A percentile compares a stretch with the other conserved stretches of the same genome.
phyloP scores from a whole-genome alignment of 2,113 vertebrate species.

The Clarias gariepinus region DNA sequence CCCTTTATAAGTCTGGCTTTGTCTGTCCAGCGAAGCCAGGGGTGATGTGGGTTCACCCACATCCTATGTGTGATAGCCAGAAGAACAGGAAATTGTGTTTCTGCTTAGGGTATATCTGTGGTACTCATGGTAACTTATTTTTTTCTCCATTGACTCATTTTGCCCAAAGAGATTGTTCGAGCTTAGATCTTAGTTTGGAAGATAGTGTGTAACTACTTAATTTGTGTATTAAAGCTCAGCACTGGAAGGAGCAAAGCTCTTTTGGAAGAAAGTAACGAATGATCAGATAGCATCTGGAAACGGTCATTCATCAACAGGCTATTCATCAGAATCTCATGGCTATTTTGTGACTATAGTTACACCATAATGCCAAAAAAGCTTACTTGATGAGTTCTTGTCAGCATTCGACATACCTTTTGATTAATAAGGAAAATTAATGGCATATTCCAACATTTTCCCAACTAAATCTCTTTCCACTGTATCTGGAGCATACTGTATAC shows the following conservation, averaged over 20 bases:
- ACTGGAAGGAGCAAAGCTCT: neutral
- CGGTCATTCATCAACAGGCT: neutral
- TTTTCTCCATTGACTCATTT: neutral
- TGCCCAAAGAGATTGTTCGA: too few species aligned
- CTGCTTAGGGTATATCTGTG: slow-evolving; percentile 30
- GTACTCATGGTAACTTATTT: neutral
- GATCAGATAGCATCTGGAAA: neutral
- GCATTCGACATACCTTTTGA: neutral
- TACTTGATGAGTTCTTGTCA: neutral
- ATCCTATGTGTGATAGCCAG: slow-evolving; percentile 18
- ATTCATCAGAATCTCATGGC: neutral
- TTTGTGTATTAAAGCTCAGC: neutral
- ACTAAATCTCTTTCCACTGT: neutral
- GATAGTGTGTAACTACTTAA: neutral
- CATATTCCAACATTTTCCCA: neutral
- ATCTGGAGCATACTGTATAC: neutral
- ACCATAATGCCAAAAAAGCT: neutral
- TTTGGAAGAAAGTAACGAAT: neutral
- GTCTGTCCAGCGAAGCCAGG: neutral
- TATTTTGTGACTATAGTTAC: neutral
- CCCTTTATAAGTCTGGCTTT: slow-evolving; percentile 29
- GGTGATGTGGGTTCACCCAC: slow-evolving; percentile 10
- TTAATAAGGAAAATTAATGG: neutral
- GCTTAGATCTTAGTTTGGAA: neutral
- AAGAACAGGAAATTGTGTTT: slow-evolving; percentile 32